Percentiles rank a stretch among this genome's conserved stretches.
Conservation (phyloP, 1,140 invertebrate species). For the Cydia amplana region DNA sequence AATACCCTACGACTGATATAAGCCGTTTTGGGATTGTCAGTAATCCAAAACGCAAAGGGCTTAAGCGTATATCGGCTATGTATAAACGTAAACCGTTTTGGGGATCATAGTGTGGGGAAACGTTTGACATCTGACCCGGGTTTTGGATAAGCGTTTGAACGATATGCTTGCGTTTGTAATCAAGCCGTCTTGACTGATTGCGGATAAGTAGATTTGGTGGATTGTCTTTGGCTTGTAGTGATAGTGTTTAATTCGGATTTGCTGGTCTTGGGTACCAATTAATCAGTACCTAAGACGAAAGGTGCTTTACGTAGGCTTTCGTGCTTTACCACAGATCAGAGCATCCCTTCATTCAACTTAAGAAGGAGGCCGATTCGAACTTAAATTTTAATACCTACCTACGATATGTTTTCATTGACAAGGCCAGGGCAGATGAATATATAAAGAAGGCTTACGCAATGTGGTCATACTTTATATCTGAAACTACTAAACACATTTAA, state of each 20-base stretch:
- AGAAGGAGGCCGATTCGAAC: too few species aligned
- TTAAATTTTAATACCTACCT: too few species aligned
- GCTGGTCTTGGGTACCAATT: not conserved
- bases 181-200: slow-evolving; percentile 37
- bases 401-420: too few species aligned
- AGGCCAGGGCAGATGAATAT: too few species aligned
- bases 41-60: not conserved
- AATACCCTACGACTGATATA: not conserved
- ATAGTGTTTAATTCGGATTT: slow-evolving; percentile 34
- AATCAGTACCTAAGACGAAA: slow-evolving; percentile 32
- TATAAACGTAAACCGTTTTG: not conserved
- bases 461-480: too few species aligned
- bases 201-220: slow-evolving; percentile 18
- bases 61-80: not conserved
- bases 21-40: not conserved
- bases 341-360: too few species aligned
- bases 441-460: too few species aligned
- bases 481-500: not conserved
- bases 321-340: too few species aligned
- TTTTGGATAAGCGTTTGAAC: slow-evolving; percentile 47
- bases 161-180: slow-evolving; percentile 55
- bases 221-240: slow-evolving; percentile 19
- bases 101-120: slow-evolving; percentile 54
- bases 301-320: too few species aligned
- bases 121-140: slow-evolving; percentile 63